These are phyloP conservation scores for Mystacides longicornis DNA, from an alignment of 2,888 invertebrate species.

Conservation along the genomic window DNA sequence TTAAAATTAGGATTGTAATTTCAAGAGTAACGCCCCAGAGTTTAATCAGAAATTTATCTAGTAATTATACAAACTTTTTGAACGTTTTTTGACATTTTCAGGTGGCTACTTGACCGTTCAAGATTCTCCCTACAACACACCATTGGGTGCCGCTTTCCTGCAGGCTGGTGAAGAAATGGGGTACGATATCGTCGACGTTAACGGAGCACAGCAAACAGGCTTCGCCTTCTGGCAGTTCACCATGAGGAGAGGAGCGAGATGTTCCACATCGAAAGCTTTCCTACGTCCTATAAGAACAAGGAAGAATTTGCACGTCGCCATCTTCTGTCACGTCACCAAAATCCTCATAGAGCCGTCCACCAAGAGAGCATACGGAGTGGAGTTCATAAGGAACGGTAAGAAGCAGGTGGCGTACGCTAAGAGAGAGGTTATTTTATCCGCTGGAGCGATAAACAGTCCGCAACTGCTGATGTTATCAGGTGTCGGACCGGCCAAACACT, in stretches of 20 bases:
- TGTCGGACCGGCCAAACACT: slow-evolving; percentile 69
- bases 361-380: slow-evolving; percentile 71
- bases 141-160: slow-evolving; percentile 74
- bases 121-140: slow-evolving; percentile 73
- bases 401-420: slow-evolving; percentile 59
- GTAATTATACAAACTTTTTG: too few relatives aligned
- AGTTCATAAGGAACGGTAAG: slow-evolving; percentile 62
- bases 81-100: slow-evolving; percentile 35
- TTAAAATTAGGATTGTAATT: too few relatives aligned
- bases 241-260: slow-evolving; percentile 76
- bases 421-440: slow-evolving; percentile 76
- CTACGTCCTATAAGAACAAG: slow-evolving; percentile 69
- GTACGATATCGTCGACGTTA: slow-evolving; percentile 78
- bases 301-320: slow-evolving; percentile 72
- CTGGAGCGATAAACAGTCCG: slow-evolving; percentile 86
- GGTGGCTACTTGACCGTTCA: slow-evolving; percentile 73
- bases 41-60: too few relatives aligned
- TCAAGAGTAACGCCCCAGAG: too few relatives aligned
- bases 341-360: slow-evolving; percentile 63
- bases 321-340: slow-evolving; percentile 73
- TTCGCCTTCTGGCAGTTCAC: slow-evolving; percentile 83
- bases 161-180: slow-evolving; percentile 91
- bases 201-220: slow-evolving; percentile 80
- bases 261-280: slow-evolving; percentile 81
- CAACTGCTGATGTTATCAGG: slow-evolving; percentile 90